Evolutionary conservation across 2,888 invertebrate species (phyloP).

Genomic region (Bugula neritina): DNA sequence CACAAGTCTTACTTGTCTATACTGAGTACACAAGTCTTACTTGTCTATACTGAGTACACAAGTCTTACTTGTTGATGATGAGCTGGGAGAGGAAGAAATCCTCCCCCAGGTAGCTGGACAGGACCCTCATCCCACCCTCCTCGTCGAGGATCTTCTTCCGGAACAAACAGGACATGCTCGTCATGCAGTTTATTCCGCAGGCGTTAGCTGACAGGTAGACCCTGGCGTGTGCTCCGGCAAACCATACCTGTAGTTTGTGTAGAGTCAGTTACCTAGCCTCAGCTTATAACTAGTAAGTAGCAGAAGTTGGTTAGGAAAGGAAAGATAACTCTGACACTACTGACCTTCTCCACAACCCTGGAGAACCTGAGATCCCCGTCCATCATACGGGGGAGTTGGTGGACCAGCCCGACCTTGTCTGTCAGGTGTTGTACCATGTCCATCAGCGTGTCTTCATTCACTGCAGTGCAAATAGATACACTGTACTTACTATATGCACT

Average conservation of each 20-base stretch:
- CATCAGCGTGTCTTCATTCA: constrained; percentile 85
- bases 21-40: too few species aligned
- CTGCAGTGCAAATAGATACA: constrained; percentile 50
- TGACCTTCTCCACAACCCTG: constrained; percentile 23
- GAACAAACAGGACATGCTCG: constrained; percentile 94
- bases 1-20: not conserved
- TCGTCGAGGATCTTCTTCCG: constrained; percentile 82
- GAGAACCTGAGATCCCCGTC: constrained; percentile 36
- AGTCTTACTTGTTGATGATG: constrained; percentile 62
- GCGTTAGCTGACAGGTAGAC: constrained; percentile 89
- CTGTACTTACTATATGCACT: not conserved
- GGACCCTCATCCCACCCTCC: constrained; percentile 77
- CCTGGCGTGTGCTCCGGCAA: constrained; percentile 92
- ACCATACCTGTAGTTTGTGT: constrained; percentile 72
- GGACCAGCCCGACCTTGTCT: constrained; percentile 80
- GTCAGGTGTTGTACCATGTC: constrained; percentile 89
- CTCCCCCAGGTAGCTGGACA: constrained; percentile 91
- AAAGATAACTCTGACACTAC: not conserved
- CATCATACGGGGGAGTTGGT: constrained; percentile 89
- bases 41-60: not conserved
- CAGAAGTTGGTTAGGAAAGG: too few species aligned
- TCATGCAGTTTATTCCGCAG: constrained; percentile 89
- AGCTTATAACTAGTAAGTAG: too few species aligned
- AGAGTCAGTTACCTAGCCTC: too few species aligned
- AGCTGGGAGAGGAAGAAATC: constrained; percentile 95